Percentiles rank a stretch among this genome's conserved stretches.
Evolutionary conservation across 2,888 invertebrate genomes (phyloP).

Genomic region (Dugesia japonica): DNA sequence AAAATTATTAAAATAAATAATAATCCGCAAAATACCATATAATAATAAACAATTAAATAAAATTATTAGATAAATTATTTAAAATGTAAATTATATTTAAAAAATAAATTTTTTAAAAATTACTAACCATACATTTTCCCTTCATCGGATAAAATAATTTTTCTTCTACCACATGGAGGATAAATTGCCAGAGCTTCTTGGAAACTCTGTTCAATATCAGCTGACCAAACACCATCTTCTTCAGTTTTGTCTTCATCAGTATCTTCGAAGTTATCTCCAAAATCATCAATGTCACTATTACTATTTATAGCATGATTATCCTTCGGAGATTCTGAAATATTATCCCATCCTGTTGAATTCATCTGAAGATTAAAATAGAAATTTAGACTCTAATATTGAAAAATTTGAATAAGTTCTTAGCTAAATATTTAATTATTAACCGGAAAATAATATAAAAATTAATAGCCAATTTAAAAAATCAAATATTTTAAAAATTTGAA

Average conservation of each 20-base stretch:
- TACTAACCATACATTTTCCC: constrained; percentile 91
- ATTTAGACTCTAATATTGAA: no score
- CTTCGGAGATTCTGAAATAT: not conserved
- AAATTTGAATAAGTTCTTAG: no score
- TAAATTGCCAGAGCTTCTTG: constrained; percentile 98
- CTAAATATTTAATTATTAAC: no score
- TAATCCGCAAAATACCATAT: not conserved
- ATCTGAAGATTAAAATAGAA: not conserved
- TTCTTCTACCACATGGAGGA: constrained; percentile 93
- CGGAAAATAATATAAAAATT: no score
- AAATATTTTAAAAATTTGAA: no score
- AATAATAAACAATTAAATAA: no score
- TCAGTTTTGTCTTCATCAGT: constrained; percentile 12
- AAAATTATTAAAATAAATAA: not conserved
- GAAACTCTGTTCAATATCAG: constrained; percentile 98
- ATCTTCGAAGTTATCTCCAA: not conserved
- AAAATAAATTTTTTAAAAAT: not conserved
- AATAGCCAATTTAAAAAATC: no score
- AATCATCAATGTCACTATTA: constrained; percentile 2
- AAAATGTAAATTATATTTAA: not conserved
- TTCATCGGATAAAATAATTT: constrained; percentile 98
- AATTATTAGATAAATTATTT: no score
- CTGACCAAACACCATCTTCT: constrained; percentile 91
- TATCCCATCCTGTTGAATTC: constrained; percentile 1
- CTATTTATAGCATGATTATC: not conserved